Conservation (phyloP, 1,140 invertebrate genomes). For the Drosophila repleta region DNA sequence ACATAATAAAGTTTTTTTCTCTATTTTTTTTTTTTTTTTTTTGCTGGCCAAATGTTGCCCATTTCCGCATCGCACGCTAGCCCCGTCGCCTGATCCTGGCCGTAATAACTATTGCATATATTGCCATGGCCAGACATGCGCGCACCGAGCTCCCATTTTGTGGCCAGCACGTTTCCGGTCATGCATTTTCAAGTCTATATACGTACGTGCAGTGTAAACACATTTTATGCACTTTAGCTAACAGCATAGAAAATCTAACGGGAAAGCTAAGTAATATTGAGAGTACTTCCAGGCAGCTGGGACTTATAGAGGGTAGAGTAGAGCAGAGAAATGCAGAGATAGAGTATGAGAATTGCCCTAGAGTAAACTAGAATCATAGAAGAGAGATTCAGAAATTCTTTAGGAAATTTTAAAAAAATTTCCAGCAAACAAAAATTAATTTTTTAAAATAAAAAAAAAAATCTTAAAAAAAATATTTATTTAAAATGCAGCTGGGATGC, state of each 20-base stretch:
- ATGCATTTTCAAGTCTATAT: constrained; percentile 32
- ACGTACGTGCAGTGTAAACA: not conserved
- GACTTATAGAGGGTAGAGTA: too few relatives aligned
- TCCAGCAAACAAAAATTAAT: too few relatives aligned
- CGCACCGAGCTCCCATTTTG: constrained; percentile 40
- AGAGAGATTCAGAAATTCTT: too few relatives aligned
- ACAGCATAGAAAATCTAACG: too few relatives aligned
- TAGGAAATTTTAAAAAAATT: too few relatives aligned
- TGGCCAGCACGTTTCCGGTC: constrained; percentile 47
- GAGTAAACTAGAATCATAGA: too few relatives aligned
- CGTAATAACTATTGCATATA: constrained; percentile 23
- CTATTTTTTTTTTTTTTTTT: constrained; percentile 15
- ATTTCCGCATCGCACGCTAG: constrained; percentile 3
- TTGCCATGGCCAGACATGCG: constrained; percentile 35
- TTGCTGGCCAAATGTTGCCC: constrained; percentile 18
- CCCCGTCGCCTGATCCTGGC: constrained; percentile 21
- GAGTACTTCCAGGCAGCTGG: too few relatives aligned
- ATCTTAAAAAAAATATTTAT: too few relatives aligned
- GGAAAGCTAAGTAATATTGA: too few relatives aligned
- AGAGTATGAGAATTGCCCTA: too few relatives aligned
- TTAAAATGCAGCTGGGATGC: constrained; percentile 5
- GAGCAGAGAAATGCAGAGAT: too few relatives aligned
- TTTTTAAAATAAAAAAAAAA: too few relatives aligned
- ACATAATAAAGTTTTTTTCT: constrained; percentile 4
- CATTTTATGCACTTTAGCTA: not conserved